Conservation (phyloP, 2,888 invertebrate species). For the Diogma glabrata region DNA sequence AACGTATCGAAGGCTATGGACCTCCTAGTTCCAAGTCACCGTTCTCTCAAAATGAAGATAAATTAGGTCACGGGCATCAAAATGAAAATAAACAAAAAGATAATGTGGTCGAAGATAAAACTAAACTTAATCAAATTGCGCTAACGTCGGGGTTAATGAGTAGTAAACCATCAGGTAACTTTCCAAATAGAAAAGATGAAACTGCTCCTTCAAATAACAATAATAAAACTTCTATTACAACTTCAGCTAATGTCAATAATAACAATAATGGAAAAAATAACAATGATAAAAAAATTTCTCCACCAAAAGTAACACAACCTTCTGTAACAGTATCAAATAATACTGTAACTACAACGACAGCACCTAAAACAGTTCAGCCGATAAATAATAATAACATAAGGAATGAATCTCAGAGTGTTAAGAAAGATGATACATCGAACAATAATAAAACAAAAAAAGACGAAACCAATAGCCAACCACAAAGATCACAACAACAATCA, state of each 20-base stretch:
- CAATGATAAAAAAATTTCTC: slow-evolving; percentile 23
- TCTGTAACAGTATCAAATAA: not conserved
- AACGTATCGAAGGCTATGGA: slow-evolving; percentile 62
- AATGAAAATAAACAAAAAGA: slow-evolving; percentile 38
- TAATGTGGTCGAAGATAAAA: slow-evolving; percentile 47
- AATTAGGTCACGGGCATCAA: too few species aligned
- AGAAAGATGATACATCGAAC: not conserved
- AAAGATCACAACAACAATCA: not conserved
- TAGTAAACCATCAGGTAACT: slow-evolving; percentile 8
- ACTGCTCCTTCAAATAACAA: too few species aligned
- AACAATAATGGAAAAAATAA: too few species aligned
- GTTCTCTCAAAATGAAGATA: slow-evolving; percentile 41
- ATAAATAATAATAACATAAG: not conserved
- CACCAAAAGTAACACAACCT: slow-evolving; percentile 21
- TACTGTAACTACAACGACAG: not conserved
- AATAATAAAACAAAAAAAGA: slow-evolving; percentile 4
- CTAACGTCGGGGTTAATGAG: slow-evolving; percentile 48
- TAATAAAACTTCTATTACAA: too few species aligned
- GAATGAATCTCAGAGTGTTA: slow-evolving; percentile 16
- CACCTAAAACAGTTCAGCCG: not conserved
- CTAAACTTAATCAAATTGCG: slow-evolving; percentile 53
- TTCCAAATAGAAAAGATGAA: not conserved
- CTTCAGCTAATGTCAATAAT: too few species aligned
- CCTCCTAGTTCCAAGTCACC: slow-evolving; percentile 72
- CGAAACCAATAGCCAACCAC: not conserved